Percentiles rank a stretch among this genome's conserved stretches.
Evolutionary conservation across 2,113 vertebrate genomes (phyloP).

Genomic region (Leptodactylus fuscus): DNA sequence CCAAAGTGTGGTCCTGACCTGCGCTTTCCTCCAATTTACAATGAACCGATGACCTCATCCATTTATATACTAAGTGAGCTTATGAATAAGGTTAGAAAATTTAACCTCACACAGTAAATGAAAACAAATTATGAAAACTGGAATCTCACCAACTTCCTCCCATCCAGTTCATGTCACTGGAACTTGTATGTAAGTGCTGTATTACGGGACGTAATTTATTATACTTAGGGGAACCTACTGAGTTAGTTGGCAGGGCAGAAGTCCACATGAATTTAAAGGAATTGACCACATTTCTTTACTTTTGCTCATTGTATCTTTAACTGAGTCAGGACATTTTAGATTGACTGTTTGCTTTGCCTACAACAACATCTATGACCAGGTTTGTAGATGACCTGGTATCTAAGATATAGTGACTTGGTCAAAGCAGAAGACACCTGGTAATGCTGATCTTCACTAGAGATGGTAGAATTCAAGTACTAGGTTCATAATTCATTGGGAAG

Average conservation of each 20-base stretch:
- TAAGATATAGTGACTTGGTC: neutral
- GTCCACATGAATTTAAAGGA: conserved; percentile 28
- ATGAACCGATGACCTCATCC: conserved; percentile 59
- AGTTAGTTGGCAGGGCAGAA: conserved; percentile 5
- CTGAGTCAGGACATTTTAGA: conserved; percentile 10
- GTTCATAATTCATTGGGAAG: neutral
- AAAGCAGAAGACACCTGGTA: neutral
- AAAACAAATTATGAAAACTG: conserved; percentile 61
- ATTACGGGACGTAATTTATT: conserved; percentile 43
- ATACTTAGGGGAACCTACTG: conserved; percentile 43
- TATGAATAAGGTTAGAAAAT: conserved; percentile 61
- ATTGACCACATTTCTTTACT: conserved; percentile 40
- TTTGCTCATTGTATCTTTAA: neutral
- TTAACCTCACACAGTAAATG: conserved; percentile 61
- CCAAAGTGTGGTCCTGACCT: conserved; percentile 49
- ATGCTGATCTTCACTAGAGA: neutral
- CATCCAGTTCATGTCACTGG: conserved; percentile 44
- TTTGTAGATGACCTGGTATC: neutral
- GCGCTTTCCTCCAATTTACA: conserved; percentile 56
- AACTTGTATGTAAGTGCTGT: conserved; percentile 27
- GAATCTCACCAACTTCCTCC: conserved; percentile 56
- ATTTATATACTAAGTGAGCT: conserved; percentile 59
- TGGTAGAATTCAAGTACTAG: neutral
- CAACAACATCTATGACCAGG: neutral
- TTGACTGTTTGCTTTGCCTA: neutral